Conservation (phyloP, 2,888 invertebrate genomes). For the Watsonalla binaria region DNA sequence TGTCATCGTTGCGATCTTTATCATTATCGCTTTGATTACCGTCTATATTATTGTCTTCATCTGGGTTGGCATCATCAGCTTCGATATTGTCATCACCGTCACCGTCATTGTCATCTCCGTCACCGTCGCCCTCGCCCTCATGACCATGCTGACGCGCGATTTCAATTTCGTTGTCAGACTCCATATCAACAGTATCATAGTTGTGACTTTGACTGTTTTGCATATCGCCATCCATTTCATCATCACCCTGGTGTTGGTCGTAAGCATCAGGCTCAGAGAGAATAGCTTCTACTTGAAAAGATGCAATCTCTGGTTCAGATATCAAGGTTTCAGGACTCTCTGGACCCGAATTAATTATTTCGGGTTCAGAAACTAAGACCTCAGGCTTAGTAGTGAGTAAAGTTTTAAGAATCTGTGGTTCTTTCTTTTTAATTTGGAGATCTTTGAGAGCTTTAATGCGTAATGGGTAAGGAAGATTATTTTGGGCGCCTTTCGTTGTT, state of each 20-base stretch:
- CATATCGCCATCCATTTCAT: slow-evolving; percentile 40
- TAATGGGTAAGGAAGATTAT: slow-evolving; percentile 67
- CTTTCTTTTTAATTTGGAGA: slow-evolving; percentile 71
- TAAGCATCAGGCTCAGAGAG: slow-evolving; percentile 66
- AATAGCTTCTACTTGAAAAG: slow-evolving; percentile 73
- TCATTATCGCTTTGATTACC: slow-evolving; percentile 43
- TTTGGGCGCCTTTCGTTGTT: slow-evolving; percentile 46
- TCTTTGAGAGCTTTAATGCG: slow-evolving; percentile 74
- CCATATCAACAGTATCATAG: slow-evolving; percentile 72
- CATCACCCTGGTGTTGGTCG: slow-evolving; percentile 39
- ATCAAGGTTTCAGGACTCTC: slow-evolving; percentile 74
- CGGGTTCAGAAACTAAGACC: slow-evolving; percentile 68
- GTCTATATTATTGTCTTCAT: slow-evolving; percentile 37
- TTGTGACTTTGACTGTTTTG: slow-evolving; percentile 53
- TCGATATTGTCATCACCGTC: slow-evolving; percentile 34
- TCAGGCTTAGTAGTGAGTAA: slow-evolving; percentile 69
- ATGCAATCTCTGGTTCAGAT: slow-evolving; percentile 73
- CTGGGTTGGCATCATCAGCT: slow-evolving; percentile 24
- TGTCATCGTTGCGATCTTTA: slow-evolving; percentile 36
- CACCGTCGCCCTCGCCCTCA: slow-evolving; percentile 33
- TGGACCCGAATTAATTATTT: slow-evolving; percentile 71
- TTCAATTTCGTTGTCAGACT: slow-evolving; percentile 73
- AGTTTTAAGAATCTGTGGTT: slow-evolving; percentile 74
- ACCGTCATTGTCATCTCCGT: slow-evolving; percentile 25
- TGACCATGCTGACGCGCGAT: slow-evolving; percentile 60